Evolutionary conservation across 2,113 vertebrate species (phyloP), one percentile per base, ranked within the genome.

Genomic region (Trichomycterus rosablanca): DNA sequence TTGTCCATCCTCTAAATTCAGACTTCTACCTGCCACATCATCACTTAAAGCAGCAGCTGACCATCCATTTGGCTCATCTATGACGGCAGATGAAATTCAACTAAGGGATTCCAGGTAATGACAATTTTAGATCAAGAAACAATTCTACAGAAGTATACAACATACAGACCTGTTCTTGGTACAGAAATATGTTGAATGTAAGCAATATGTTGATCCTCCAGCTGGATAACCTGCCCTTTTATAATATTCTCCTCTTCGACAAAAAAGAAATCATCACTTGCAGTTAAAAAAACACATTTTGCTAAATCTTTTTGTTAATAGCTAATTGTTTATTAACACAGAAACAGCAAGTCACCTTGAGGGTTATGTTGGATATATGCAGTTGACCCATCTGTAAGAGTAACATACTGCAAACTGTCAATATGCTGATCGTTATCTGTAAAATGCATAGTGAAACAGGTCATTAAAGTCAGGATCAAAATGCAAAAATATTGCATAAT

Each of bases 131-230:
- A 34, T 37, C 20, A 5, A 20, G 0, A 30, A 4, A 30, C n/a
- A 59, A 22, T 24, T 26, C 4, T 26, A 34, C 8, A 40, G 26
- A 14, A 5, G n/a, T 16, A 16, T 49, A 24, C 20, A n/a, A n/a
- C n/a, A 24, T 15, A 44, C 7, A 37, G 28, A 97, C 94, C 93
- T 83, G 82, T 78, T 89, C 97, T 97, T 59, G 92, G 79, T 86
- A 97, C 87, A n/a, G 93, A 80, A 44, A 98, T n/a, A 51, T 97
- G 94, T 74, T 95, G 94, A 62, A 98, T 93, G 35, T n/a, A n/a
- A 97, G 95, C 94, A 77, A 94, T 90, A 42, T 94, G 94, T 43
- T 94, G 94, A 48, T 97, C 95, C 74, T 97, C 95, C 75, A 98
- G 80, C 71, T 98, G 95, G 83, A 98, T 94, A 64, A 98, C 91